A percentile compares a stretch with the other conserved stretches of the same genome.
Evolutionary conservation across 2,113 vertebrate species (phyloP).

Genomic region (Hypanus sabinus): DNA sequence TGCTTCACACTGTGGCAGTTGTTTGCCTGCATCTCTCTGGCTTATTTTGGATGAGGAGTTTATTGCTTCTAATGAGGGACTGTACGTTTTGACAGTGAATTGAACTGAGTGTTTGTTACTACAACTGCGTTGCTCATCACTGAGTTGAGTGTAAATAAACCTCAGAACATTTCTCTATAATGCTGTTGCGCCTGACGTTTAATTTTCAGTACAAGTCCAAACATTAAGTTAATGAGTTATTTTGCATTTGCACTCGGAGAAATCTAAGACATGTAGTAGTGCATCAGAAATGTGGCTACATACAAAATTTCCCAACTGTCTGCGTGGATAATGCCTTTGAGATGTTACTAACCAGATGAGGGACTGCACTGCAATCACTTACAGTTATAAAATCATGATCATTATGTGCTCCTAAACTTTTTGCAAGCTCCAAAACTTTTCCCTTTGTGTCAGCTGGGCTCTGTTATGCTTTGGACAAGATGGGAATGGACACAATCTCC

Average conservation of each 20-base stretch:
- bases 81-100: conserved; percentile 17
- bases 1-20: background rate
- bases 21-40: background rate
- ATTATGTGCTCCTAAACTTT: background rate
- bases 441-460: background rate
- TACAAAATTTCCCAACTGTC: background rate
- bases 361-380: background rate
- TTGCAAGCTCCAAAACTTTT: background rate
- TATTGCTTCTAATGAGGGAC: conserved; percentile 22
- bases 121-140: conserved; percentile 1
- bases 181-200: background rate
- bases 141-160: conserved; percentile 21
- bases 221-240: conserved; percentile 14
- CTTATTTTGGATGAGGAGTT: conserved; percentile 19
- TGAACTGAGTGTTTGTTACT: background rate
- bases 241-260: background rate
- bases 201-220: background rate
- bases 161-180: background rate
- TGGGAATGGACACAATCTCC: background rate
- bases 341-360: background rate
- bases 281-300: background rate
- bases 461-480: background rate
- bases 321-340: background rate
- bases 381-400: background rate
- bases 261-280: background rate